Evolutionary conservation across 2,888 invertebrate genomes (phyloP), one percentile per base, ranked within the genome.

Genomic region (Pinctada fucata): DNA sequence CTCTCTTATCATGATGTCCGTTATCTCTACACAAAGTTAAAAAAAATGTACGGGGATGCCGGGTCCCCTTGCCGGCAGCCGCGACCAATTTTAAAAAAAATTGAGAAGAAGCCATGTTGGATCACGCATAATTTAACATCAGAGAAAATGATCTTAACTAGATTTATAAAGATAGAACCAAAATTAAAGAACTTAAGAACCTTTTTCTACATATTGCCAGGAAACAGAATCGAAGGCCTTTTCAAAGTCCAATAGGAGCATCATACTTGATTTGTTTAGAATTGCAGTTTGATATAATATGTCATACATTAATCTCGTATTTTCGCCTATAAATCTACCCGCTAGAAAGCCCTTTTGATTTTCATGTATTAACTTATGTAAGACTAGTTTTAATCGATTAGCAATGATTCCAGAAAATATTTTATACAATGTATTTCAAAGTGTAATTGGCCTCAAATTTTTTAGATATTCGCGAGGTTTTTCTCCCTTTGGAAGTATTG

Each of bases 181-280:
- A 65, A 65, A 31, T 65, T 65, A 13, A 65, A 65, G 4, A 65
- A 4, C n/a, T 65, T 65, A 4, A 65, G 65, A 65, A 65, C 65
- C n/a, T 65, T 1, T 65, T 10, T 10, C 8, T 4, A 65, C 5
- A 65, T 10, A 65, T 65, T 65, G 5, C 65, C 79, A 82, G 13
- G 79, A 74, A 2, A 80, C 47, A 58, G 80, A 78, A 49, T 81
- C 81, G 70, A 82, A 79, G 5, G 65, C 80, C 13, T 80, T 77
- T 58, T 79, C 80, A 77, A 80, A 82, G 68, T 82, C 78, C 47
- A 80, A 10, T n/a, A 71, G 48, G 3, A 81, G 10, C 4, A 79
- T 10, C 47, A 79, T 50, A 6, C 76, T 75, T 4, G n/a, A 78
- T 1, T 78, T 51, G 3, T 82, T 49, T 31, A 73, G 3, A 3